These are phyloP conservation scores for Rambutsinella grinnellia DNA, from an alignment of 2,888 invertebrate genomes.

Conservation along the genomic window DNA sequence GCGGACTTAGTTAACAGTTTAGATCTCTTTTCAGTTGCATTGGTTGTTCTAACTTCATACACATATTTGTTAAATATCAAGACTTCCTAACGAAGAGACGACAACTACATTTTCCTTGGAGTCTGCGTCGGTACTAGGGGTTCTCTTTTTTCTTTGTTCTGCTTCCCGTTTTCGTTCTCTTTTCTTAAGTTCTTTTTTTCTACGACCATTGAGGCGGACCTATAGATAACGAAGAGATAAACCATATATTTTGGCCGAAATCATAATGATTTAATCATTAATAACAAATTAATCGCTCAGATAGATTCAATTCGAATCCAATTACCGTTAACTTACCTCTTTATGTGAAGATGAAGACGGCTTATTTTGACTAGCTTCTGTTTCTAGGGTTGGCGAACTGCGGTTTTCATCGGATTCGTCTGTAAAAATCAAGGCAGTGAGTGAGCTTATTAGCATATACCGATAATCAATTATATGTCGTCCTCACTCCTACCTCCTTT, in stretches of 20 bases:
- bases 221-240: slow-evolving; percentile 4
- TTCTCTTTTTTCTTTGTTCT: slow-evolving; percentile 63
- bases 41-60: slow-evolving; percentile 10
- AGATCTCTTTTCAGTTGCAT: slow-evolving; percentile 40
- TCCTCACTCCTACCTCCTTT: slow-evolving; percentile 46
- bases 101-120: slow-evolving; percentile 54
- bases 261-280: neutral
- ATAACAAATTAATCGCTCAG: neutral
- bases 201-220: slow-evolving; percentile 65
- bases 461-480: neutral
- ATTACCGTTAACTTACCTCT: slow-evolving; percentile 16
- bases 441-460: no score
- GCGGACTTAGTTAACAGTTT: slow-evolving; percentile 25
- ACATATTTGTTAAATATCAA: slow-evolving; percentile 54
- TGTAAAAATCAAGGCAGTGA: slow-evolving; percentile 8
- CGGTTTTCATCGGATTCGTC: slow-evolving; percentile 47
- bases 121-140: slow-evolving; percentile 30
- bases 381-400: slow-evolving; percentile 17
- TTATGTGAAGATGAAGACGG: slow-evolving; percentile 34
- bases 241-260: no score
- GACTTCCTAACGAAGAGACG: slow-evolving; percentile 58
- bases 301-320: neutral
- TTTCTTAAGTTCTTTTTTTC: slow-evolving; percentile 66
- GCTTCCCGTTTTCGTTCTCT: slow-evolving; percentile 66
- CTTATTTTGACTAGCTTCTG: slow-evolving; percentile 46